phyloP scores from a whole-genome alignment of 2,888 invertebrate species.

The Holacanthella duospinosa region DNA sequence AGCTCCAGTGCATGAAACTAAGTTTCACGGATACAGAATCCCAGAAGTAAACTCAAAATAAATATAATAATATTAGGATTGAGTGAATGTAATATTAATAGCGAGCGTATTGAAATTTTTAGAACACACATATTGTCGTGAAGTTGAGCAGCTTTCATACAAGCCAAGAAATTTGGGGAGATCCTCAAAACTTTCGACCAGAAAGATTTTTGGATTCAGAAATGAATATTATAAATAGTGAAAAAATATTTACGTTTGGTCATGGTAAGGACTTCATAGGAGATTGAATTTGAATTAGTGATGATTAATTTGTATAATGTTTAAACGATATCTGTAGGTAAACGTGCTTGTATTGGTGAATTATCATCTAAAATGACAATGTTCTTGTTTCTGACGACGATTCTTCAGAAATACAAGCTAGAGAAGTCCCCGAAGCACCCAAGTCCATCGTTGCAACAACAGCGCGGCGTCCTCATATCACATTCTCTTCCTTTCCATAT shows the following conservation, averaged over 20 bases:
- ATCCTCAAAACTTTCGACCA: conserved; percentile 8
- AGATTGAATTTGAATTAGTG: not conserved
- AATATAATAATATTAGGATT: not conserved
- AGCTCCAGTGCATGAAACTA: conserved; percentile 10
- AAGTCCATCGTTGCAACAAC: not conserved
- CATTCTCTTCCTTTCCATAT: conserved; percentile 4
- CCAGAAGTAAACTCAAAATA: conserved; percentile 3
- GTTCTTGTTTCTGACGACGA: conserved; percentile 10
- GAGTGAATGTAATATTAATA: not conserved
- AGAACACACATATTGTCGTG: conserved; percentile 12
- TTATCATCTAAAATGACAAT: conserved; percentile 10
- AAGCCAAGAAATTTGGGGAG: conserved; percentile 14
- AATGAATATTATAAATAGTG: conserved; percentile 8
- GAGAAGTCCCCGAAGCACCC: conserved; percentile 2
- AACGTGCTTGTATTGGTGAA: conserved; percentile 13
- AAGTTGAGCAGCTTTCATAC: conserved; percentile 11
- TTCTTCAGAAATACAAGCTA: conserved; percentile 9
- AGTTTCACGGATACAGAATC: conserved; percentile 7
- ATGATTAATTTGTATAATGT: not conserved
- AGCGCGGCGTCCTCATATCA: conserved; percentile 10
- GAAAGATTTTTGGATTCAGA: conserved; percentile 11
- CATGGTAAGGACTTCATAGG: conserved; percentile 4
- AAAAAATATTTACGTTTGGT: conserved; percentile 13
- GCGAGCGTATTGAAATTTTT: not conserved
- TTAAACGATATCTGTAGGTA: conserved; percentile 7